Evolutionary conservation across 1,140 invertebrate genomes (phyloP), one percentile per base, ranked within the genome.

Genomic region (Tetragnatha versicolor): DNA sequence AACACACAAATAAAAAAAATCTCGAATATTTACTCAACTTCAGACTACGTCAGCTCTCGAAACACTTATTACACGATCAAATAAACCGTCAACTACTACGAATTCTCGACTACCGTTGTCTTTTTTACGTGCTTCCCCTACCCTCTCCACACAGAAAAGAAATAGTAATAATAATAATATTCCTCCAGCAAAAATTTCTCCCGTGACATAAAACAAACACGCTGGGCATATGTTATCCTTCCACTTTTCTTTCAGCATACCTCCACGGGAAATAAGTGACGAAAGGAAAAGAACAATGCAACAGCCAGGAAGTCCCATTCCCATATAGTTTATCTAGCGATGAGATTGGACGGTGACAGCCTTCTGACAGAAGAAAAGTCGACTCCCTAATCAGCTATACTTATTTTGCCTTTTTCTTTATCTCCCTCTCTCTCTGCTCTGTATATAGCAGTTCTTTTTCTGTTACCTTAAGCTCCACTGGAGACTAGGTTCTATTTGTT

Each of bases 351-450:
- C 33, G 33, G 37, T 70, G 68, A 70, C 68, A 70, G 49, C 22
- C 14, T 37, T 29, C 51, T 70, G 68, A 70, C 51, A 70, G 68
- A 55, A 53, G 68, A 70, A 70, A 70, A 70, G 51, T 70, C 49
- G 68, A 55, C 51, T 70, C 51, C 68, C 68, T 70, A 70, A 70
- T 70, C 68, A 70, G 51, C 68, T 53, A n/a, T 55, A 70, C 49
- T 70, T 47, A 68, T 47, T 70, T 55, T 53, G 51, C 31, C 68
- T 27, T 53, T 39, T 55, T 55, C 39, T 65, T 65, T 42, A 27
- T 70, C n/a, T 29, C 58, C 35, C 14, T 61, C 25, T 25, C 5
- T 55, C 2, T 45, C n/a, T n/a, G n/a, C n/a, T n/a, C n/a, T n/a
- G n/a, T n/a, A n/a, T n/a, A n/a, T n/a, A n/a, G n/a, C n/a, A n/a